These are phyloP conservation scores for Pollenia angustigena DNA, from an alignment of 2,888 invertebrate genomes.

Conservation along the genomic window DNA sequence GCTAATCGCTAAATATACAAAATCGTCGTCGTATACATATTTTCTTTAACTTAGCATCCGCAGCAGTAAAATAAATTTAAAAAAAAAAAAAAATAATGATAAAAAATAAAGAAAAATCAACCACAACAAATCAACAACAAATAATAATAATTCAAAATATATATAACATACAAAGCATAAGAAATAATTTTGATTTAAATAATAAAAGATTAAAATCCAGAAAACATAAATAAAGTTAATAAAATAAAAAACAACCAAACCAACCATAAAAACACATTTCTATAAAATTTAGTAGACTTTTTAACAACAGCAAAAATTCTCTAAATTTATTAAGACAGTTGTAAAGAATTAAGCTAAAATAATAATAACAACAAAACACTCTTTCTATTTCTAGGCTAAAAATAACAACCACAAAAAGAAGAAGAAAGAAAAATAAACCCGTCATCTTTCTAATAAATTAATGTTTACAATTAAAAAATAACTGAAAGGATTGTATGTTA, in stretches of 20 bases:
- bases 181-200: slow-evolving; percentile 77
- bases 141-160: slow-evolving; percentile 61
- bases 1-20: slow-evolving; percentile 93
- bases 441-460: slow-evolving; percentile 56
- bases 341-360: slow-evolving; percentile 49
- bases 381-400: slow-evolving; percentile 63
- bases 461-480: slow-evolving; percentile 52
- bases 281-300: slow-evolving; percentile 51
- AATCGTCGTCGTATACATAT: slow-evolving; percentile 58
- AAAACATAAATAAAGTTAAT: slow-evolving; percentile 65
- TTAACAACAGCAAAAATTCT: slow-evolving; percentile 47
- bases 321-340: slow-evolving; percentile 55
- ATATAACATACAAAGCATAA: slow-evolving; percentile 66
- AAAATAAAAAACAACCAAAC: slow-evolving; percentile 71
- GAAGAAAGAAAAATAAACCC: slow-evolving; percentile 33
- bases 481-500: slow-evolving; percentile 64
- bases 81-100: slow-evolving; percentile 14
- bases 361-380: slow-evolving; percentile 20
- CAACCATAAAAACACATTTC: slow-evolving; percentile 59
- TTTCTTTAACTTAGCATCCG: slow-evolving; percentile 73
- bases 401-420: slow-evolving; percentile 40
- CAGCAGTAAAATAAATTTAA: slow-evolving; percentile 70
- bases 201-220: slow-evolving; percentile 73
- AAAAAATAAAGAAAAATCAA: slow-evolving; percentile 76
- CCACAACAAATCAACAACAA: slow-evolving; percentile 72